phyloP scores from a whole-genome alignment of 1,140 invertebrate species.

The Drosophila nannoptera region DNA sequence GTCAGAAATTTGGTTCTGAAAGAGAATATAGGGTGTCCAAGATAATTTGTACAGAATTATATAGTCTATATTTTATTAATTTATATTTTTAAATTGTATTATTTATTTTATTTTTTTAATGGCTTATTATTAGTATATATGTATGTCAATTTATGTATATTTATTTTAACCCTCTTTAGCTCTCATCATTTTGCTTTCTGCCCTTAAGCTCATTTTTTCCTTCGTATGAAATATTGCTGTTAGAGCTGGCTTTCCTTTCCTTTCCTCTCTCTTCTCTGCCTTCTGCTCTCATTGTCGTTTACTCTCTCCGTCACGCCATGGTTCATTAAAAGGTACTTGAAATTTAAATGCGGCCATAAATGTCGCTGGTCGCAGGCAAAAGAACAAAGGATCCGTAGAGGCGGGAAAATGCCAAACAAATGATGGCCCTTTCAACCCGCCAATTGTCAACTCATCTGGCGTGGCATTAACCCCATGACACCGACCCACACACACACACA shows the following conservation, averaged over 20 bases:
- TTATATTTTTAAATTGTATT: too few species aligned
- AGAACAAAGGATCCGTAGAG: constrained; percentile 1
- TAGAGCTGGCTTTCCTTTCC: background rate
- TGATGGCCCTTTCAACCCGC: constrained; percentile 56
- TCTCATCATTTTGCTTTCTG: too few species aligned
- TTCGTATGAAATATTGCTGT: background rate
- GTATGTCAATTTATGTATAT: too few species aligned
- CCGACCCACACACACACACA: background rate
- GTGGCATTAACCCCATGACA: constrained; percentile 60
- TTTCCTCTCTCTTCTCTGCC: background rate
- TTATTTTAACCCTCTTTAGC: too few species aligned
- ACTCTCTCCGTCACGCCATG: constrained; percentile 7
- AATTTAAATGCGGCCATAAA: constrained; percentile 64
- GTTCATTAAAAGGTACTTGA: constrained; percentile 61
- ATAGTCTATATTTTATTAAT: too few species aligned
- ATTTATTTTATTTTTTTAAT: too few species aligned
- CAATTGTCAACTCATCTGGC: constrained; percentile 65
- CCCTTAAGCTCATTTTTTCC: too few species aligned
- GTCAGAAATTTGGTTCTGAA: too few species aligned
- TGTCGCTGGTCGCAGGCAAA: constrained; percentile 25
- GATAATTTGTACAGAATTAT: too few species aligned
- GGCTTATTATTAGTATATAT: too few species aligned
- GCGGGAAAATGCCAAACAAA: constrained; percentile 54
- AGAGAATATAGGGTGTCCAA: too few species aligned
- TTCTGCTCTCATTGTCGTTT: background rate